Evolutionary conservation across 2,888 invertebrate genomes (phyloP), one percentile per base, ranked within the genome.

Genomic region (Adelphocoris suturalis): DNA sequence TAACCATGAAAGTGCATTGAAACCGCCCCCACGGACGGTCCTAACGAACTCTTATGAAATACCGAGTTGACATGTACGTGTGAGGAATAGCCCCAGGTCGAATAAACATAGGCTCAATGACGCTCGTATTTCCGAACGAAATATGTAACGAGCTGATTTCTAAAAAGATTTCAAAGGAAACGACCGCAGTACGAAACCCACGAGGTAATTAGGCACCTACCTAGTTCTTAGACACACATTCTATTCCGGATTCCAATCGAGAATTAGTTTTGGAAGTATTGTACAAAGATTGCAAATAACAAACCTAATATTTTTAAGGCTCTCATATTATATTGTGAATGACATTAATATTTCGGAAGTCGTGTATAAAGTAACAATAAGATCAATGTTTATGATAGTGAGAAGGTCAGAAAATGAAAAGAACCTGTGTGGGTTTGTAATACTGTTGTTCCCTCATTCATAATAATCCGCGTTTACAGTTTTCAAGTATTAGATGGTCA

Each of bases 51-150:
- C 68, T 86, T 86, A 75, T 3, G 75, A 86, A 75, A 86, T 75
- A 7, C 13, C 55, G 37, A 23, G 47, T 75, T 86, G 68, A 23
- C 75, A 46, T 23, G 47, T 68, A 86, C 86, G 86, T 86, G 86
- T 75, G 47, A 75, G 75, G 86, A 86, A 86, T 86, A 85, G 27
- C 46, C 28, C 28, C 68, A 23, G 85, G 23, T 47, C 68, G 23
- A 86, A 86, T 86, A 86, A 86, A 86, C 86, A 86, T 86, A 86
- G 85, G 47, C 85, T 85, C 85, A 85, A 85, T 55, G 61, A 82
- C 82, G 52, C 23, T 37, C 37, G 28, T 27, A 37, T 14, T 75
- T 16, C 76, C 57, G 23, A 68, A 68, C 1, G 68, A 68, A 68
- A 68, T 68, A 68, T 68, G 68, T 68, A 68, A 68, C 68, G 68